Percentiles rank a stretch among this genome's conserved stretches.
Conservation (phyloP, 2,797 vertebrate species). For the Enteromius trimaculatus region DNA sequence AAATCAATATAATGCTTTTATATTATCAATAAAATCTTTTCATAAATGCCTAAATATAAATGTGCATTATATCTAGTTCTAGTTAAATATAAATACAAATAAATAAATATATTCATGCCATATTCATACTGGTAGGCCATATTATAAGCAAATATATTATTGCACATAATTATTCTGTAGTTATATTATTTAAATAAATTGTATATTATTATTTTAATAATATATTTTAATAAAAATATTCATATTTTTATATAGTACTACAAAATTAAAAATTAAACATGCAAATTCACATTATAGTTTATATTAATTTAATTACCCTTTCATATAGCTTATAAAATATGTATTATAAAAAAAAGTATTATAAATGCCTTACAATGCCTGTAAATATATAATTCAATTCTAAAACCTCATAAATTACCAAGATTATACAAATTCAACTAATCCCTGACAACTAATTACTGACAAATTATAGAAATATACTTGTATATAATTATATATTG, state of each 20-base stretch:
- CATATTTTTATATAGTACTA: not conserved
- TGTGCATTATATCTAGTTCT: not conserved
- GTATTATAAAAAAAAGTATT: not conserved
- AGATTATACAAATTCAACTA: not conserved
- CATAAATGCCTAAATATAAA: not conserved
- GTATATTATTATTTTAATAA: not conserved
- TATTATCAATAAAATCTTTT: not conserved
- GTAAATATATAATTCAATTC: not conserved
- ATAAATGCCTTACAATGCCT: not conserved
- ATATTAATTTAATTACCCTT: not conserved
- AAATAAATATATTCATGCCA: not conserved
- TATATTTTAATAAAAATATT: no score
- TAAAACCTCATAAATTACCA: not conserved
- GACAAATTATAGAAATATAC: not conserved
- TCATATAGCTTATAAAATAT: no score
- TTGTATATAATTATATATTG: not conserved
- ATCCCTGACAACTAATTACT: not conserved
- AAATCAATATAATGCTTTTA: not conserved
- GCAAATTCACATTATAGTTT: not conserved
- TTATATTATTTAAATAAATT: not conserved
- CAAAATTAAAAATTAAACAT: not conserved
- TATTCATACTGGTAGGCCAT: not conserved
- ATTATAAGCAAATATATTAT: not conserved
- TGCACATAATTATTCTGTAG: not conserved
- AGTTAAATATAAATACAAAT: not conserved